phyloP scores from a whole-genome alignment of 2,888 invertebrate species.

The Parnassius glacialis region DNA sequence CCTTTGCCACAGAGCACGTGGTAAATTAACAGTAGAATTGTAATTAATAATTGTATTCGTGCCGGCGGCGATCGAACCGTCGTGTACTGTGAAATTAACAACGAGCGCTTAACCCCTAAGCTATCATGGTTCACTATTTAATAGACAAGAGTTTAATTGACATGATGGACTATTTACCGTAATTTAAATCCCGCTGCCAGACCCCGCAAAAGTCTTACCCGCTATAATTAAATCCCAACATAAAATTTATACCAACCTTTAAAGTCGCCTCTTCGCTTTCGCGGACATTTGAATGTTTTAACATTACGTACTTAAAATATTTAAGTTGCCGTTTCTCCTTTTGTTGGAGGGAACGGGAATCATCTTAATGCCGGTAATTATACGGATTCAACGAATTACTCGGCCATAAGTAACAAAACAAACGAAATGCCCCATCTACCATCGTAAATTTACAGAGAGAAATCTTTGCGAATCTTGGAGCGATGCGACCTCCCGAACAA shows the following conservation, averaged over 20 bases:
- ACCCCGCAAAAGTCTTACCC: not conserved
- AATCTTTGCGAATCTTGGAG: slow-evolving; percentile 22
- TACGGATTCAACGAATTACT: slow-evolving; percentile 79
- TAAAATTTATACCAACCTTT: slow-evolving; percentile 71
- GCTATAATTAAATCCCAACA: slow-evolving; percentile 26
- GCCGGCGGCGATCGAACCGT: too few relatives aligned
- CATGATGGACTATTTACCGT: too few relatives aligned
- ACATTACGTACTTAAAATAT: slow-evolving; percentile 55
- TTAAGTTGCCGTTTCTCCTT: slow-evolving; percentile 49
- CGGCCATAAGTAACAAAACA: slow-evolving; percentile 74
- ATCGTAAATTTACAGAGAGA: slow-evolving; percentile 68
- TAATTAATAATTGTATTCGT: too few relatives aligned
- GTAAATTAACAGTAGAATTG: too few relatives aligned
- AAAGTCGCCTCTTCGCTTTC: slow-evolving; percentile 44
- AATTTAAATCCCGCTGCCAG: not conserved
- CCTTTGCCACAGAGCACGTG: too few relatives aligned
- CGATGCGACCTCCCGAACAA: not conserved
- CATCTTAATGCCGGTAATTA: slow-evolving; percentile 81
- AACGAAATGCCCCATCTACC: slow-evolving; percentile 75
- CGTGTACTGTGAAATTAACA: too few relatives aligned
- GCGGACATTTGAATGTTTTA: slow-evolving; percentile 78
- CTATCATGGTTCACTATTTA: too few relatives aligned
- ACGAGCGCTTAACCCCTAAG: too few relatives aligned
- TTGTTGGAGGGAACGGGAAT: slow-evolving; percentile 64
- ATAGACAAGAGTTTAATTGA: too few relatives aligned